phyloP scores from a whole-genome alignment of 92 coral and sea anemone genomes.

The Palythoa grandiflora region DNA sequence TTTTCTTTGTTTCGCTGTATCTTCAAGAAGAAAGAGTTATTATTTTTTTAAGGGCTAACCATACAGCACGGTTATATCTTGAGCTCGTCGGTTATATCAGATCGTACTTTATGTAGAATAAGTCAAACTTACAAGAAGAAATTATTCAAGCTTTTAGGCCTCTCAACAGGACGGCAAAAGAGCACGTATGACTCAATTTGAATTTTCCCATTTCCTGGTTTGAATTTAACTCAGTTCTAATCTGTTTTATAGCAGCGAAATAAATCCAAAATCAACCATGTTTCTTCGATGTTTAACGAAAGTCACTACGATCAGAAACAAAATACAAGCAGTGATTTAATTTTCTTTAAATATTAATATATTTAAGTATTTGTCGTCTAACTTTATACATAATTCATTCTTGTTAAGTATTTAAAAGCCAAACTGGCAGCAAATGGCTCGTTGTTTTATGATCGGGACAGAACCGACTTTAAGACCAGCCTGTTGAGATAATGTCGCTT shows the following conservation, averaged over 20 bases:
- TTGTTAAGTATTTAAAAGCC: slow-evolving; percentile 27
- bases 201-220: not conserved
- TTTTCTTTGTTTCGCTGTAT: slow-evolving; percentile 33
- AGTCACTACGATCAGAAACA: not conserved
- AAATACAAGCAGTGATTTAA: slow-evolving; percentile 35
- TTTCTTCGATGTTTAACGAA: not conserved
- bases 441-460: not conserved
- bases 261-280: not conserved
- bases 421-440: not conserved
- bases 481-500: slow-evolving; percentile 2
- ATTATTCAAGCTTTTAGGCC: not conserved
- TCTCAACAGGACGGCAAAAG: not conserved
- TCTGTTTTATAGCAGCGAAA: not conserved
- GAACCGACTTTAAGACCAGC: not conserved
- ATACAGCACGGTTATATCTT: not conserved
- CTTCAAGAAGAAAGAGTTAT: slow-evolving; percentile 19
- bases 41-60: slow-evolving; percentile 10
- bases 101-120: not conserved
- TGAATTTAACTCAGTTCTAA: not conserved
- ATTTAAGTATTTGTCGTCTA: slow-evolving; percentile 20
- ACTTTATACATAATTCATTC: slow-evolving; percentile 26
- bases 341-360: slow-evolving; percentile 34
- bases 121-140: not conserved
- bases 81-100: not conserved
- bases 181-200: not conserved